Evolutionary conservation across 2,113 vertebrate species (phyloP).

Genomic region (Felis chaus): DNA sequence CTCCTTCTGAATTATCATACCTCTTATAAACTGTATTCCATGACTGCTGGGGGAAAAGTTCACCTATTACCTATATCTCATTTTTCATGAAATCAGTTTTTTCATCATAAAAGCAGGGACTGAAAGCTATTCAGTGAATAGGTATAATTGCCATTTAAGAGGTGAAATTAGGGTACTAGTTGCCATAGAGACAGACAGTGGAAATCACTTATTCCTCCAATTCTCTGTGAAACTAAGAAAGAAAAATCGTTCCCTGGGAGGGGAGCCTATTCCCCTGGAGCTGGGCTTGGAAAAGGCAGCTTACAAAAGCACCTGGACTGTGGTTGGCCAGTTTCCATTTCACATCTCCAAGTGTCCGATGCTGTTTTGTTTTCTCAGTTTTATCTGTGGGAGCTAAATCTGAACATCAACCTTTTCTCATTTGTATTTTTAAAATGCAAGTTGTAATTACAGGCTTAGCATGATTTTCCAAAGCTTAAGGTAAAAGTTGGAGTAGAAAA

Average conservation of each 20-base stretch:
- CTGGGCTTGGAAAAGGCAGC: neutral
- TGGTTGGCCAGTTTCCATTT: neutral
- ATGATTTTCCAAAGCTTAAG: constrained; percentile 27
- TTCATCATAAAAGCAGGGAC: constrained; percentile 54
- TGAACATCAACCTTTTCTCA: neutral
- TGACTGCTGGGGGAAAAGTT: neutral
- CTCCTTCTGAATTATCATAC: neutral
- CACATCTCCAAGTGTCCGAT: neutral
- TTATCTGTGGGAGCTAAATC: neutral
- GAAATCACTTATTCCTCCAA: constrained; percentile 59
- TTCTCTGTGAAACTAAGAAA: constrained; percentile 54
- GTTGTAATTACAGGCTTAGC: neutral
- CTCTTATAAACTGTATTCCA: neutral
- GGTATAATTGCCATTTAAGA: constrained; percentile 66
- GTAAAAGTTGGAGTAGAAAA: neutral
- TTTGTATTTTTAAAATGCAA: constrained; percentile 1
- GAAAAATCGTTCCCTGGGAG: constrained; percentile 22
- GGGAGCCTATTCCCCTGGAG: neutral
- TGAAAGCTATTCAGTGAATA: constrained; percentile 68
- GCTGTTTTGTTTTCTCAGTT: neutral
- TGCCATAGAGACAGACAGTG: constrained; percentile 76
- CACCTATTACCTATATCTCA: neutral
- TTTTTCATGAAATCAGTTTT: constrained; percentile 68
- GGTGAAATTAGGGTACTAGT: constrained; percentile 72
- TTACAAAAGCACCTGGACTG: neutral